Evolutionary conservation across 2,113 vertebrate genomes (phyloP), one percentile per base, ranked within the genome.

Genomic region (Cryptomyrus ogoouensis): DNA sequence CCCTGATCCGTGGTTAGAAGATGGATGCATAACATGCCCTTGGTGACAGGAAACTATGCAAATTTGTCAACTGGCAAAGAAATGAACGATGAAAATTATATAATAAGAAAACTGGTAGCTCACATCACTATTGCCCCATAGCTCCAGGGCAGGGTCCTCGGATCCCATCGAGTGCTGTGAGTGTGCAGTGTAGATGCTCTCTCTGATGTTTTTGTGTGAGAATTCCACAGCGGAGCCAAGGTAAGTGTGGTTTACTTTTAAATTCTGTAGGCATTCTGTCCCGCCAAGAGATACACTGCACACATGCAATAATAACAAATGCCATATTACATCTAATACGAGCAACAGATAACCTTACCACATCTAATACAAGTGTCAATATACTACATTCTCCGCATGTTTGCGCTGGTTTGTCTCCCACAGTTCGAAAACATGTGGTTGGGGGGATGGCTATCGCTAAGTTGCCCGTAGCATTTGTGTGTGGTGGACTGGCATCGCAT

Each of bases 321-420:
- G 74, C 35, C 74, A 80, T 80, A 80, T 80, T 80, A 80, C 35
- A 80, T 80, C 74, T 80, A 42, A 80, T 80, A 80, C n/a, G 27
- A 31, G 35, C 35, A 80, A 7, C 35, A 80, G 74, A 80, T 80
- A 80, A 80, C 13, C 15, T 35, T 39, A 80, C 35, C 74, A 80
- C 35, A 80, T 80, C 74, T 80, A 80, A 80, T 80, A 80, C 74
- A 42, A 39, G 74, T 80, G 35, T 80, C 31, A 80, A 80, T 80
- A 80, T 42, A 39, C 74, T 80, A 42, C 31, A 80, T 80, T 80
- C 74, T 80, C 35, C 6, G 1, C 74, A 19, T 80, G 74, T 80
- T 42, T 80, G 35, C 35, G 0, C 74, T 80, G 74, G 31, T 80
- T 80, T 70, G 39, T 42, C 31, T 80, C 35, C 74, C 15, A 19